A percentile compares a stretch with the other conserved stretches of the same genome.
phyloP scores from a whole-genome alignment of 2,113 vertebrate species.

The Oncorhynchus kisutch region DNA sequence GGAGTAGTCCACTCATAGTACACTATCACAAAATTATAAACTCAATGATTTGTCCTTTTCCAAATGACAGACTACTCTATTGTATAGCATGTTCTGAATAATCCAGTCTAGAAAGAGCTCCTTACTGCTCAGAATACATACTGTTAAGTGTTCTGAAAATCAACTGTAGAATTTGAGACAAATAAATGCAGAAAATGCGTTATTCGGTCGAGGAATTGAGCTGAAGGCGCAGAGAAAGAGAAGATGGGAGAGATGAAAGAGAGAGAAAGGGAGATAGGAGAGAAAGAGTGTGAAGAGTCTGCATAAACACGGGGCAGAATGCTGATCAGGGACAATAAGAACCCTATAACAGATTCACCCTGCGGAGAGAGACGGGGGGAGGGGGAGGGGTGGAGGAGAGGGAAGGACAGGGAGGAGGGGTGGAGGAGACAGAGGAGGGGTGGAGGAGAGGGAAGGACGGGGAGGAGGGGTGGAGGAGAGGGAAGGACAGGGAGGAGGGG shows the following conservation, averaged over 20 bases:
- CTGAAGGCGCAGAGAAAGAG: background rate
- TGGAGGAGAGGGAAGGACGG: background rate
- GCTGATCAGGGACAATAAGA: conserved; percentile 68
- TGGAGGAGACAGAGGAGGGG: conserved; percentile 34
- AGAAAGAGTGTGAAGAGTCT: conserved; percentile 42
- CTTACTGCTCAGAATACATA: too few species aligned
- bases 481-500: too few species aligned
- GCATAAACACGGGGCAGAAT: conserved; percentile 58
- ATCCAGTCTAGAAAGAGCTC: too few species aligned
- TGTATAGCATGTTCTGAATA: too few species aligned
- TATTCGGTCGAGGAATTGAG: too few species aligned
- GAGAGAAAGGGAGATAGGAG: conserved; percentile 8
- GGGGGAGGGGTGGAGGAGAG: conserved; percentile 24
- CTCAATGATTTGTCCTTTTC: too few species aligned
- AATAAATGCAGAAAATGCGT: too few species aligned
- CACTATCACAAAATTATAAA: too few species aligned
- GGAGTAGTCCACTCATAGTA: too few species aligned
- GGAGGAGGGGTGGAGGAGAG: background rate
- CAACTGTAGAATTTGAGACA: too few species aligned
- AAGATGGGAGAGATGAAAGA: background rate
- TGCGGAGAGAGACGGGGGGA: conserved; percentile 28
- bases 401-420: conserved; percentile 8
- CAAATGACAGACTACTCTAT: too few species aligned
- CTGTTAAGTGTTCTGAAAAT: too few species aligned
- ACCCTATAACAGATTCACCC: conserved; percentile 70